Evolutionary conservation across 1,140 invertebrate genomes (phyloP).

Genomic region (Adoxophyes honmai): DNA sequence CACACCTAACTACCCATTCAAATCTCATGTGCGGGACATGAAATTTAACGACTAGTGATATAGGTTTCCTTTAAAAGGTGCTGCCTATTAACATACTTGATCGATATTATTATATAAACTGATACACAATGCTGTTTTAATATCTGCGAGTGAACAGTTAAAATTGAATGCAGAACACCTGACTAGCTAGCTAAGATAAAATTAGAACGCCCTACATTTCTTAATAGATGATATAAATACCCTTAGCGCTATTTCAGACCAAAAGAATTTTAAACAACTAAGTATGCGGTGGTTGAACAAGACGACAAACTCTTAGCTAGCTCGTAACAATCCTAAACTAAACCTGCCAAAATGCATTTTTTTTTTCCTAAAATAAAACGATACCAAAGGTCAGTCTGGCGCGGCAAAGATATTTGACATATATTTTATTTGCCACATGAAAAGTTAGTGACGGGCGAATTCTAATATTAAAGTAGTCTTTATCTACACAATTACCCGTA

Average conservation of each 20-base stretch:
- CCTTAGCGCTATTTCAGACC: slow-evolving; percentile 5
- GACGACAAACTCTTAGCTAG: too few relatives aligned
- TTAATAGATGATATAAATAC: slow-evolving; percentile 12
- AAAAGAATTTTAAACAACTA: neutral
- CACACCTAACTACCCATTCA: slow-evolving; percentile 27
- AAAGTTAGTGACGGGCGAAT: too few relatives aligned
- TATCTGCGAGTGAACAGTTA: neutral
- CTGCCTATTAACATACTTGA: slow-evolving; percentile 11
- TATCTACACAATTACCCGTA: too few relatives aligned
- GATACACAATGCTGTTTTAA: neutral
- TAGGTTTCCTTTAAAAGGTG: slow-evolving; percentile 24
- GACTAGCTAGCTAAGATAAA: neutral
- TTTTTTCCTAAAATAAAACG: too few relatives aligned
- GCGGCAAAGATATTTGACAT: too few relatives aligned
- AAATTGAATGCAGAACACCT: neutral
- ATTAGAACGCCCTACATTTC: slow-evolving; percentile 12
- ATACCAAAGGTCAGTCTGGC: too few relatives aligned
- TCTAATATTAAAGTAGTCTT: too few relatives aligned
- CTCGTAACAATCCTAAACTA: too few relatives aligned
- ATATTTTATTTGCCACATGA: too few relatives aligned
- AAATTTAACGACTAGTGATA: slow-evolving; percentile 18
- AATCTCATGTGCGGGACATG: slow-evolving; percentile 19
- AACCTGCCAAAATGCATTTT: too few relatives aligned
- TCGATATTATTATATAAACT: neutral
- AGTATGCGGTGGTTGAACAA: too few relatives aligned